phyloP scores from a whole-genome alignment of 92 coral and sea anemone genomes.

The Umimayanthus kanabou region DNA sequence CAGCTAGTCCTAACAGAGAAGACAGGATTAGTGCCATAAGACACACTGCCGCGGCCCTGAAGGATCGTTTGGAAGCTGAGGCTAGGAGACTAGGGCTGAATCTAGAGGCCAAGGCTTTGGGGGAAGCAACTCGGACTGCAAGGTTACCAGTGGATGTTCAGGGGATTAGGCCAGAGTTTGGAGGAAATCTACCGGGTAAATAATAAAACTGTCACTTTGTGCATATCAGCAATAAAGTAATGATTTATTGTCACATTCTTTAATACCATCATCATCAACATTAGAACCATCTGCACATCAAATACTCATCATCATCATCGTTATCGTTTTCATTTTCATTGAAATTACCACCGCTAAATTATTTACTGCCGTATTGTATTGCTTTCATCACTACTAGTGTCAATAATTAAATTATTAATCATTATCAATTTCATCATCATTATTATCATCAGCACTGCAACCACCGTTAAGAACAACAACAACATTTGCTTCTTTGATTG shows the following conservation, averaged over 20 bases:
- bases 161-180: conserved; percentile 67
- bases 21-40: conserved; percentile 88
- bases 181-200: conserved; percentile 87
- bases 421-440: not conserved
- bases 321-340: not conserved
- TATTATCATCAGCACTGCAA: too few species aligned
- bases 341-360: not conserved
- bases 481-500: too few species aligned
- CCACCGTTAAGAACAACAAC: not conserved
- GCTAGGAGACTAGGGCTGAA: conserved; percentile 86
- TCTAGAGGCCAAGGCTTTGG: conserved; percentile 49
- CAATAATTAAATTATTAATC: not conserved
- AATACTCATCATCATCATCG: not conserved
- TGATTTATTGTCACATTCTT: not conserved
- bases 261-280: not conserved
- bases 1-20: conserved; percentile 76
- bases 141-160: conserved; percentile 29
- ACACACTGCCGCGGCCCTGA: conserved; percentile 87
- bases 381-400: not conserved
- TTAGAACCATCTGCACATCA: too few species aligned
- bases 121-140: conserved; percentile 40
- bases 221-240: not conserved
- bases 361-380: not conserved
- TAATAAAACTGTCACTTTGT: too few species aligned
- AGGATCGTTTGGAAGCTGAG: conserved; percentile 85